Evolutionary conservation across 2,888 invertebrate genomes (phyloP).

Genomic region (Acleris emargana): DNA sequence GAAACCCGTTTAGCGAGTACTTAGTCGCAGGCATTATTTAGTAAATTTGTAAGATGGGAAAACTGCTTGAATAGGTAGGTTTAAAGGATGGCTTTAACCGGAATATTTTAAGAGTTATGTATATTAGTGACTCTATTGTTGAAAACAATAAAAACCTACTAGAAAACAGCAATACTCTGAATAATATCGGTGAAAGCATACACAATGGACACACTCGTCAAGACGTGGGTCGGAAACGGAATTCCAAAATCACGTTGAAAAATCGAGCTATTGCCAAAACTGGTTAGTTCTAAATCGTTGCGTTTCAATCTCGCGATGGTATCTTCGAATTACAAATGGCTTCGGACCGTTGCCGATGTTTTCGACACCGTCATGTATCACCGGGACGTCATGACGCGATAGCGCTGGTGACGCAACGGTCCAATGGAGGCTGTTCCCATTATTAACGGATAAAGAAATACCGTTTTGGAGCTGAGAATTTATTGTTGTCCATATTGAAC

Average conservation of each 20-base stretch:
- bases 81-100: no score
- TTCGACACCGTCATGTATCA: slow-evolving; percentile 19
- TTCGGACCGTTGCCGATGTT: slow-evolving; percentile 15
- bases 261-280: slow-evolving; percentile 3
- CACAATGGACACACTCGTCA: background rate
- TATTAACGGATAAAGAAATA: no score
- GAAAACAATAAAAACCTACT: no score
- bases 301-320: background rate
- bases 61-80: no score
- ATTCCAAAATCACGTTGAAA: slow-evolving; percentile 19
- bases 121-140: no score
- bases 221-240: slow-evolving; percentile 18
- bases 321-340: slow-evolving; percentile 4
- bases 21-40: no score
- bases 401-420: slow-evolving; percentile 9
- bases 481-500: background rate
- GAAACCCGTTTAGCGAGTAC: no score
- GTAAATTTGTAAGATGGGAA: no score
- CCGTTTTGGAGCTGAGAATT: no score
- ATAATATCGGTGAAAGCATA: slow-evolving; percentile 3
- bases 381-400: background rate
- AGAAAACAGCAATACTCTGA: background rate
- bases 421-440: slow-evolving; percentile 9
- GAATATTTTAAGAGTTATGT: no score
- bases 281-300: slow-evolving; percentile 3